phyloP scores from a whole-genome alignment of 2,113 vertebrate species.

The Chionomys nivalis region DNA sequence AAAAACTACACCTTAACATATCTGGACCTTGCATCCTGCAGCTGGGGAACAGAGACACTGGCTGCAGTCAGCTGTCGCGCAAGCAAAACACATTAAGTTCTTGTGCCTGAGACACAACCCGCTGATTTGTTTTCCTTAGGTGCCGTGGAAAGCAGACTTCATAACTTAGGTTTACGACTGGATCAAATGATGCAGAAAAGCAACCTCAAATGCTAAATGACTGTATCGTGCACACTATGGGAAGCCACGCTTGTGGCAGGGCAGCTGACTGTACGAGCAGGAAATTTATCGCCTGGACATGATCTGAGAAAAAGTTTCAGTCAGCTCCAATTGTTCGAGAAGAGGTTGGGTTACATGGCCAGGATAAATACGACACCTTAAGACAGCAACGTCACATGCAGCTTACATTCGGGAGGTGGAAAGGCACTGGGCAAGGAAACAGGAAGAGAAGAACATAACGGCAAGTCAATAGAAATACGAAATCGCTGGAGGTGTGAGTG shows the following conservation, averaged over 20 bases:
- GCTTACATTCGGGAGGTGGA: not conserved
- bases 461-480: not conserved
- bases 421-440: not conserved
- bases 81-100: conserved; percentile 80
- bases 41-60: conserved; percentile 64
- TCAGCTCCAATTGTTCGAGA: not conserved
- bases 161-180: conserved; percentile 82
- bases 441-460: rapidly evolving
- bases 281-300: conserved; percentile 62
- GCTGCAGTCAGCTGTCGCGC: conserved; percentile 66
- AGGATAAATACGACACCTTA: not conserved
- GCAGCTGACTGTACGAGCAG: conserved; percentile 72
- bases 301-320: not conserved
- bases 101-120: conserved; percentile 79
- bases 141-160: conserved; percentile 77
- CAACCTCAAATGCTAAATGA: conserved; percentile 73
- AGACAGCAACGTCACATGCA: not conserved
- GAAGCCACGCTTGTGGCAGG: conserved; percentile 50
- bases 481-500: not conserved
- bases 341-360: not conserved
- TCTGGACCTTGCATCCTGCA: conserved; percentile 43
- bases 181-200: conserved; percentile 79
- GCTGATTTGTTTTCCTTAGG: conserved; percentile 80
- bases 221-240: conserved; percentile 71
- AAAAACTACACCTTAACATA: not conserved